These are phyloP conservation scores for Liopterus haemorrhoidalis DNA, from an alignment of 2,888 invertebrate genomes.

Conservation along the genomic window DNA sequence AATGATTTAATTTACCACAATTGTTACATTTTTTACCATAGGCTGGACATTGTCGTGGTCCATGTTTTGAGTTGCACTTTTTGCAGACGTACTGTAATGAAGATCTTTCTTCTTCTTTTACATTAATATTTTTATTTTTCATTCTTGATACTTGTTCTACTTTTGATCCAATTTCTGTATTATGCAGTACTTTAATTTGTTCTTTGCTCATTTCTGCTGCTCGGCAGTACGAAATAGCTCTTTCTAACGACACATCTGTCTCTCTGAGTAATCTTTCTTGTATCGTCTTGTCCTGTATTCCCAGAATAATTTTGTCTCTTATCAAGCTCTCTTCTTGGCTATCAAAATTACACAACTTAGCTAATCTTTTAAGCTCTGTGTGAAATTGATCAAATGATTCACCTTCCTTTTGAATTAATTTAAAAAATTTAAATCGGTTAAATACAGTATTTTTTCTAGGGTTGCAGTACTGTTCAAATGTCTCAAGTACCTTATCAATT, in stretches of 20 bases:
- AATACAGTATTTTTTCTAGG: slow-evolving; percentile 1
- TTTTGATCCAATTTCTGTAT: not conserved
- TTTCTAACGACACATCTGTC: not conserved
- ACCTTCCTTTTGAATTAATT: slow-evolving; percentile 1
- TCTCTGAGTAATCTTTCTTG: slow-evolving; percentile 6
- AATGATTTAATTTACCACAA: slow-evolving; percentile 8
- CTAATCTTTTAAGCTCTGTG: slow-evolving; percentile 1
- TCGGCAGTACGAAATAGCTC: not conserved
- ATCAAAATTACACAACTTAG: slow-evolving; percentile 1
- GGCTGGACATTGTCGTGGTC: slow-evolving; percentile 16
- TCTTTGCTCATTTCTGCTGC: slow-evolving; percentile 16
- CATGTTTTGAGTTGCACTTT: not conserved
- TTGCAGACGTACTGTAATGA: not conserved
- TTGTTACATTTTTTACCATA: slow-evolving; percentile 3
- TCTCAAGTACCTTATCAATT: not conserved
- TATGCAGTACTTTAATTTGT: slow-evolving; percentile 10
- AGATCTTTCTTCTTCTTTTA: not conserved
- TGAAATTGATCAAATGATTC: not conserved
- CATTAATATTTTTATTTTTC: slow-evolving; percentile 4
- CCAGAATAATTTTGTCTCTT: slow-evolving; percentile 4
- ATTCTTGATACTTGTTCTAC: too few relatives aligned
- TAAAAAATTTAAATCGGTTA: slow-evolving; percentile 1
- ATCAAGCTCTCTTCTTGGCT: not conserved
- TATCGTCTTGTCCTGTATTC: not conserved
- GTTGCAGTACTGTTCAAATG: slow-evolving; percentile 5